phyloP scores from a whole-genome alignment of 1,140 invertebrate genomes.

The Drosophila subpulchrella region DNA sequence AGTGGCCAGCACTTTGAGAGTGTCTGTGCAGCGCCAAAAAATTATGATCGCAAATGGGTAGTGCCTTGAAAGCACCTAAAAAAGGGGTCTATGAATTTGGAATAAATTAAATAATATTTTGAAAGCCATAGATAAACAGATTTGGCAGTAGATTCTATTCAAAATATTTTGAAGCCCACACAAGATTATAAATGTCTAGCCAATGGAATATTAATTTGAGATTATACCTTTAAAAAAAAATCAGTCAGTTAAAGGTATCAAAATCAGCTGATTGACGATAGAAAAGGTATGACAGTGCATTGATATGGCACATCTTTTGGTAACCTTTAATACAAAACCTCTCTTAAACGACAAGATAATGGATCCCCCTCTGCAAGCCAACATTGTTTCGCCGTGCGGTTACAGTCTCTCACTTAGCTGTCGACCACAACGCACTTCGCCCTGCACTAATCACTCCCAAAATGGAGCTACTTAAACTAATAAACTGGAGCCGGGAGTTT shows the following conservation, averaged over 20 bases:
- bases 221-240: no score
- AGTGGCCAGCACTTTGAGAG: conserved; percentile 55
- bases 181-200: no score
- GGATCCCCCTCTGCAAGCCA: no score
- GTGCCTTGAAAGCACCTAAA: not conserved
- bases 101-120: no score
- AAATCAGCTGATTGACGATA: no score
- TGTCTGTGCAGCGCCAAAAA: conserved; percentile 15
- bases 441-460: conserved; percentile 70
- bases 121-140: no score
- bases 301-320: no score
- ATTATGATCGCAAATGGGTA: not conserved
- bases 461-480: conserved; percentile 78
- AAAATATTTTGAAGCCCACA: no score
- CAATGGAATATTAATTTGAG: no score
- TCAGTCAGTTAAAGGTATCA: no score
- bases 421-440: not conserved
- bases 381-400: not conserved
- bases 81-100: not conserved
- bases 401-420: not conserved
- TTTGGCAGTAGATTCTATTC: no score
- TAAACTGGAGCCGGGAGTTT: conserved; percentile 57
- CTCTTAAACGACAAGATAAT: not conserved
- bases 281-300: no score
- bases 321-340: not conserved